A percentile compares a stretch with the other conserved stretches of the same genome.
phyloP scores from a whole-genome alignment of 2,797 vertebrate species.

The Gymnoscopelus microlampas region DNA sequence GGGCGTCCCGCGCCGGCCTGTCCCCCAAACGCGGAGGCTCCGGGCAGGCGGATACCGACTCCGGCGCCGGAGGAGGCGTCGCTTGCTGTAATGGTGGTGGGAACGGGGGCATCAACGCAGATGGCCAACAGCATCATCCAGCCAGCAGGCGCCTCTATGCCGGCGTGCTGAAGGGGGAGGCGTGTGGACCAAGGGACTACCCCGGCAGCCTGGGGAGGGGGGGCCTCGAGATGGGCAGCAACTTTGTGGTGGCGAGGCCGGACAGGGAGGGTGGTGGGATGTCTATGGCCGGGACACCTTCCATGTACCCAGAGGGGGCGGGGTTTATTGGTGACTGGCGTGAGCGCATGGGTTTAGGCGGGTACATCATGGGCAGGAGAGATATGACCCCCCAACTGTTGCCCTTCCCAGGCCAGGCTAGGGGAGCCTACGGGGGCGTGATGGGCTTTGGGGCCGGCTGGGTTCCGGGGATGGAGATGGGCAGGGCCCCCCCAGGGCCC shows the following conservation, averaged over 20 bases:
- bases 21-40: slow-evolving; percentile 82
- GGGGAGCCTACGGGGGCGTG: slow-evolving; percentile 71
- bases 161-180: slow-evolving; percentile 73
- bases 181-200: slow-evolving; percentile 76
- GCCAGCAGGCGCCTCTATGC: slow-evolving; percentile 64
- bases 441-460: slow-evolving; percentile 77
- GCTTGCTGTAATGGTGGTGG: slow-evolving; percentile 34
- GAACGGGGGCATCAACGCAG: slow-evolving; percentile 45
- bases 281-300: slow-evolving; percentile 64
- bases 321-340: slow-evolving; percentile 81
- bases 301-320: slow-evolving; percentile 74
- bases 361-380: slow-evolving; percentile 78
- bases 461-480: slow-evolving; percentile 74
- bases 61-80: slow-evolving; percentile 13
- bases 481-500: slow-evolving; percentile 56
- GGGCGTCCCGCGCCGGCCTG: slow-evolving; percentile 80
- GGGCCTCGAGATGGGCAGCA: slow-evolving; percentile 82
- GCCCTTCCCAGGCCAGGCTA: slow-evolving; percentile 74
- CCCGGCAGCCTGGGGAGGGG: slow-evolving; percentile 75
- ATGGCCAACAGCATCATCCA: slow-evolving; percentile 62
- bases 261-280: slow-evolving; percentile 73
- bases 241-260: slow-evolving; percentile 77
- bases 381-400: slow-evolving; percentile 89
- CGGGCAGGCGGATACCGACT: slow-evolving; percentile 75
- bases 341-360: slow-evolving; percentile 76